Base-by-base conservation (phyloP, 1,140 invertebrate genomes). In the Drosophila cardini region DNA sequence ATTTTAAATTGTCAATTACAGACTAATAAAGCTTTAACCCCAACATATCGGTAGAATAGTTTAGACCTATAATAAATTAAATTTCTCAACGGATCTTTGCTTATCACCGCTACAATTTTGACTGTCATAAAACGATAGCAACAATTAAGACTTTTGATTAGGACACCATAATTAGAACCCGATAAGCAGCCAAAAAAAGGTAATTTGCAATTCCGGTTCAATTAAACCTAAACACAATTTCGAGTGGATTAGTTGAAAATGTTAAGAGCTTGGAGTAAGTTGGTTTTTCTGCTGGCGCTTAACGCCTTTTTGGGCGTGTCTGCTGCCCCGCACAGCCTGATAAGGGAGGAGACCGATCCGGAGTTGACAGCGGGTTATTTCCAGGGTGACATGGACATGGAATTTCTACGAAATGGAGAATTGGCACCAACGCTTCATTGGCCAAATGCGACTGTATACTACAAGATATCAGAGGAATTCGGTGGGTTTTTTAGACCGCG, bases 401-500 rank as follows among this genome's bases (percentile, higher is more conserved):
- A 86, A 1, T 58, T 56, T 0, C 2, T 9, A 0, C 60, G 78
- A 0, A 86, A 86, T 21, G 78, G 82, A 4, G 5, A 52, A 16
- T 2, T 81, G 1, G 10, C 57, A 4, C 26, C 45, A 6, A 60
- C 75, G 0, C n/a, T 11, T 2, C 82, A 43, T 7, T 85, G 82
- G 82, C 78, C 82, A 13, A 85, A 87, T 45, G 83, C 91, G 26
- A 93, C 93, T 40, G 92, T 93, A 18, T 93, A 83, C 16, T 91
- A 91, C 38, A 82, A 70, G 56, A 91, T 90, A n/a, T 68, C 76
- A 1, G 58, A 79, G 6, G 63, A 62, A 6, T 90, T 91, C 58
- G 56, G 82, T 94, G 36, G 4, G 46, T 34, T n/a, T 40, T 2
- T 2, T 40, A 4, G 38, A 13, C 11, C 4, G 13, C 4, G 34